phyloP scores from a whole-genome alignment of 2,113 vertebrate species.

The Rafetus swinhoei region DNA sequence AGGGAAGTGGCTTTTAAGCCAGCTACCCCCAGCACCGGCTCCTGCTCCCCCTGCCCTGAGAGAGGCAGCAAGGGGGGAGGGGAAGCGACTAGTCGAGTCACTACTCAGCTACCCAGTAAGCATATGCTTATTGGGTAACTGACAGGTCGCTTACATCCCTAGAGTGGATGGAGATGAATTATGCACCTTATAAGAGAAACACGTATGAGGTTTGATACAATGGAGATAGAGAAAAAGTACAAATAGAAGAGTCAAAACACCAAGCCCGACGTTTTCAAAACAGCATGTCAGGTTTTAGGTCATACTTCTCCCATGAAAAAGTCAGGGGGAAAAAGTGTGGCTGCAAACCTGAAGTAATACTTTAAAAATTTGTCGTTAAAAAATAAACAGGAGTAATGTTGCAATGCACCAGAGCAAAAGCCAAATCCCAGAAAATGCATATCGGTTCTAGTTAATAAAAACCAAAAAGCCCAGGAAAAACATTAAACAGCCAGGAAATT shows the following conservation, averaged over 20 bases:
- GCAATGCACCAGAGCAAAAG: background rate
- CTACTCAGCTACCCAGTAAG: no score
- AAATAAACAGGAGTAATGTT: background rate
- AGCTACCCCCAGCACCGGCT: no score
- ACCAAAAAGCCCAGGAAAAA: background rate
- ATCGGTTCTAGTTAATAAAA: background rate
- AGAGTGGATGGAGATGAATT: background rate
- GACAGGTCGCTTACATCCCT: no score
- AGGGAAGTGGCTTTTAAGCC: no score
- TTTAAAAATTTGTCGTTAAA: background rate
- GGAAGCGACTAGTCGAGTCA: no score
- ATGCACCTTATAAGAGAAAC: background rate
- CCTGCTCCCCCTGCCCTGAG: no score
- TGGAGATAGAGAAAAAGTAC: background rate
- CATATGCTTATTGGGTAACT: no score
- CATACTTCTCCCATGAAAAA: background rate
- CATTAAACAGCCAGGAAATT: background rate
- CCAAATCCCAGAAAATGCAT: background rate
- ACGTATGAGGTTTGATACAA: background rate
- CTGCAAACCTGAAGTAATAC: background rate
- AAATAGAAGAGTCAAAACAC: background rate
- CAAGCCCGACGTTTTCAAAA: background rate
- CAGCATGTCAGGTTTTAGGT: background rate
- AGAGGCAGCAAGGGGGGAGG: no score
- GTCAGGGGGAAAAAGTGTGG: background rate